Base-by-base conservation (phyloP, 2,113 vertebrate genomes). In the Acrocephalus arundinaceus region DNA sequence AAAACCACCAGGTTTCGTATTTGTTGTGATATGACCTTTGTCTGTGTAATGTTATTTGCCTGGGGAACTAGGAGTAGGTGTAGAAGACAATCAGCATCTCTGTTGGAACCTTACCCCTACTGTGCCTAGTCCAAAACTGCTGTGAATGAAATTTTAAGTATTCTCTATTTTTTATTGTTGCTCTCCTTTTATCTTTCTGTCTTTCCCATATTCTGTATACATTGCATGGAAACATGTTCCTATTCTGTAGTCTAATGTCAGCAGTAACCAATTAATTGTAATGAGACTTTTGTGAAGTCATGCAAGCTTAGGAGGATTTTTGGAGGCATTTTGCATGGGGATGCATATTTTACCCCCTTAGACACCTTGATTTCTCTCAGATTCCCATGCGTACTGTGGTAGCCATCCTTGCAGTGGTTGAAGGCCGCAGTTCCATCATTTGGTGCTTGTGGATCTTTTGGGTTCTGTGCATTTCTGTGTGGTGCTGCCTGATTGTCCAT, bases 391-490 rank as follows among this genome's bases (percentile, higher is more conserved):
- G 13, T 59, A 13, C 25, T 52, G 9, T 48, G n/a, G 11, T 48
- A 57, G 33, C 45, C 10, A 11, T 70, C 65, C 41, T 74, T 30
- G 15, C 41, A 24, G 39, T 14, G 39, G 28, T 27, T 1, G 3
- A 90, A 65, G 46, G 41, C 46, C 0, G 46, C 30, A 72, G 35
- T 27, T 3, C 0, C 3, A 0, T 15, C 11, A 7, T 65, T 63
- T 76, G 37, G 11, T 54, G 8, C 41, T 66, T 30, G 25, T 30
- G 37, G 33, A 14, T 66, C 9, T 67, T 93, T 16, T 57, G 51
- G 30, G 63, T 48, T 83, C 43, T 46, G 59, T n/a, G 9, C 2
- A 1, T 81, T 81, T 63, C 25, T 15, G 6, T 28, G 58, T 37
- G 7, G 2, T 67, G 52, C 48, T 86, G 30, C 45, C 45, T 78